Percentiles rank a stretch among this genome's conserved stretches.
Evolutionary conservation across 2,113 vertebrate genomes (phyloP).

Genomic region (Thinocorus orbignyianus): DNA sequence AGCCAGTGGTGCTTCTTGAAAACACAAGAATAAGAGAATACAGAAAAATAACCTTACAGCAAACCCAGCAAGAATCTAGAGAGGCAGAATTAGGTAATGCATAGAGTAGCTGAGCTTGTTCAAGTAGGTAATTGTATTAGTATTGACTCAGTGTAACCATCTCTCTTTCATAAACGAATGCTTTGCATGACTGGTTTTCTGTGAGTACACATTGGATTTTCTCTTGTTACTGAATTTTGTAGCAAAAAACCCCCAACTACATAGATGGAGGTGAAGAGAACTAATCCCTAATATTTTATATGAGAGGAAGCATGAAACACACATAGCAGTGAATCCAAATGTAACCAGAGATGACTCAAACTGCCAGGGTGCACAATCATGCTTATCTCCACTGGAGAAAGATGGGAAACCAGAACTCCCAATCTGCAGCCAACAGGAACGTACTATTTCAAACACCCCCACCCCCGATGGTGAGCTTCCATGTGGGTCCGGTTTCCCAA

Average conservation of each 20-base stretch:
- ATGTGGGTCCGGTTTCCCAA: background rate
- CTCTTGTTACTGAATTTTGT: constrained; percentile 18
- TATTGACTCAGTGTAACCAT: constrained; percentile 38
- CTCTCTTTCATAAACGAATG: constrained; percentile 11
- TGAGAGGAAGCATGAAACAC: background rate
- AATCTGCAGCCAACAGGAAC: background rate
- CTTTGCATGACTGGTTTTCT: constrained; percentile 40
- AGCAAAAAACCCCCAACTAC: background rate
- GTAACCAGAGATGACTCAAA: background rate
- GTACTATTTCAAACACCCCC: background rate
- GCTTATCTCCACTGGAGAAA: background rate
- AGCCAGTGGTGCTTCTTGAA: constrained; percentile 28
- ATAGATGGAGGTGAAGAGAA: background rate
- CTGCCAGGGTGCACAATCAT: background rate
- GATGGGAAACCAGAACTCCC: background rate
- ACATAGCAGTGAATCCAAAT: background rate
- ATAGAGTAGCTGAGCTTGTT: constrained; percentile 23
- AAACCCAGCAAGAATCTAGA: background rate
- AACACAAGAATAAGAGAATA: constrained; percentile 39
- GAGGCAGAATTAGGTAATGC: background rate
- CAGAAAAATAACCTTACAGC: background rate
- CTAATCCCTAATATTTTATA: constrained; percentile 9
- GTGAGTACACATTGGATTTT: constrained; percentile 18
- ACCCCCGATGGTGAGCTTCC: background rate
- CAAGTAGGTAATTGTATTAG: constrained; percentile 54